Evolutionary conservation across 2,797 vertebrate genomes (phyloP).

Genomic region (Halcyon chelicuti): DNA sequence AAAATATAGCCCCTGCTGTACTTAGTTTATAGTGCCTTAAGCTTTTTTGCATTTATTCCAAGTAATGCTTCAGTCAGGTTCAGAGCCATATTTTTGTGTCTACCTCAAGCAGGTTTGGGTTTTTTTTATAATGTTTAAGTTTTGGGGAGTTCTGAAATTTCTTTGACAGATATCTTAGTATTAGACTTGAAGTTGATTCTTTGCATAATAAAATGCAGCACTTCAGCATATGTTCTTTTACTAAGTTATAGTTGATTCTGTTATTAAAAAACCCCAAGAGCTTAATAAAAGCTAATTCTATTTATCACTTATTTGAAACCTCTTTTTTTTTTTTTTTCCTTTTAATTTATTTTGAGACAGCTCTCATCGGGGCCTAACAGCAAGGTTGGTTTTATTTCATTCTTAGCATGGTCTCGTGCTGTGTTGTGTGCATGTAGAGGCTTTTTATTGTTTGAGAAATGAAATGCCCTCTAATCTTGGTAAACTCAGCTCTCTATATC

Average conservation of each 20-base stretch:
- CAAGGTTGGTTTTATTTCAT: slow-evolving; percentile 50
- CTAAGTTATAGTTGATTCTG: not conserved
- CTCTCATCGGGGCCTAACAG: slow-evolving; percentile 32
- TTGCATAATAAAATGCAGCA: not conserved
- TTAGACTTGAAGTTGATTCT: not conserved
- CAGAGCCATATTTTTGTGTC: not conserved
- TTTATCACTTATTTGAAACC: not conserved
- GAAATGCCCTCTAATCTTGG: not conserved
- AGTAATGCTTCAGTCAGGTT: not conserved
- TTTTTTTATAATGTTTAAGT: not conserved
- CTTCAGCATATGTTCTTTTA: not conserved
- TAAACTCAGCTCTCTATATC: not conserved
- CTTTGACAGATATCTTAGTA: not conserved
- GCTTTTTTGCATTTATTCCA: not conserved
- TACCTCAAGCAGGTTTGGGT: not conserved
- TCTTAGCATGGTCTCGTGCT: slow-evolving; percentile 51
- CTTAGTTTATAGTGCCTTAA: not conserved
- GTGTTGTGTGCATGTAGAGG: slow-evolving; percentile 46
- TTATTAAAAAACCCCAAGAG: not conserved
- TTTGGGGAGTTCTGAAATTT: not conserved
- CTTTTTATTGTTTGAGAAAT: slow-evolving; percentile 17
- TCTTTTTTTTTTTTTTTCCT: slow-evolving; percentile 18
- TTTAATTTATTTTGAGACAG: slow-evolving; percentile 30
- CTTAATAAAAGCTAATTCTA: not conserved
- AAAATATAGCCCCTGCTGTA: slow-evolving; percentile 43